phyloP scores from a whole-genome alignment of 2,113 vertebrate genomes.

The Aix galericulata region DNA sequence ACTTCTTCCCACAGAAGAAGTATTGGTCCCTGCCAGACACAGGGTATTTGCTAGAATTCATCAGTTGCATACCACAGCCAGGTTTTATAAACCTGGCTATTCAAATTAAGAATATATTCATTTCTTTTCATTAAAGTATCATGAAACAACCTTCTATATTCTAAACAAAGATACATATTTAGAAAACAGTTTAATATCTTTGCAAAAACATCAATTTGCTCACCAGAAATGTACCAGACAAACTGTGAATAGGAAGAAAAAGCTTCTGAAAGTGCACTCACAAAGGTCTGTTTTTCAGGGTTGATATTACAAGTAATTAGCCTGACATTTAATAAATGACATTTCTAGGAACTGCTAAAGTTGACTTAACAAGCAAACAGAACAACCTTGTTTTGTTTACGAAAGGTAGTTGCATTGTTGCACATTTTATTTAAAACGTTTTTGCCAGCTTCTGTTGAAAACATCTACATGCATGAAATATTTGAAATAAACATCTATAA shows the following conservation, averaged over 20 bases:
- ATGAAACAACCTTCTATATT: neutral
- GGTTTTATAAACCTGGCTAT: neutral
- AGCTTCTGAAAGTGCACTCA: slow-evolving; percentile 41
- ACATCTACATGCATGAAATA: slow-evolving; percentile 43
- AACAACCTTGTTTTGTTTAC: slow-evolving; percentile 38
- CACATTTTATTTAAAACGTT: slow-evolving; percentile 25
- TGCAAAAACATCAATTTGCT: slow-evolving; percentile 24
- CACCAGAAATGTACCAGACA: slow-evolving; percentile 51
- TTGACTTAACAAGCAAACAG: slow-evolving; percentile 34
- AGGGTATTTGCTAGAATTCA: neutral
- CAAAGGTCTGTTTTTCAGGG: slow-evolving; percentile 55
- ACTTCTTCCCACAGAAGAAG: neutral
- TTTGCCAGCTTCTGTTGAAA: slow-evolving; percentile 51
- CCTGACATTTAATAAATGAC: slow-evolving; percentile 66
- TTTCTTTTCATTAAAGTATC: neutral
- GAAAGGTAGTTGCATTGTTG: slow-evolving; percentile 41
- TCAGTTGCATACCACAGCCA: neutral
- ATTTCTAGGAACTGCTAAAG: slow-evolving; percentile 58
- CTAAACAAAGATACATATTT: slow-evolving; percentile 10
- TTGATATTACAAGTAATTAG: slow-evolving; percentile 67
- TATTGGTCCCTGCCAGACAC: neutral
- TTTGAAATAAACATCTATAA: slow-evolving; percentile 28
- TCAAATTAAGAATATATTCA: neutral
- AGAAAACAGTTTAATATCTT: neutral
- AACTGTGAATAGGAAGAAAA: slow-evolving; percentile 21